Conservation (phyloP, 2,113 vertebrate species). For the Dromiciops gliroides region DNA sequence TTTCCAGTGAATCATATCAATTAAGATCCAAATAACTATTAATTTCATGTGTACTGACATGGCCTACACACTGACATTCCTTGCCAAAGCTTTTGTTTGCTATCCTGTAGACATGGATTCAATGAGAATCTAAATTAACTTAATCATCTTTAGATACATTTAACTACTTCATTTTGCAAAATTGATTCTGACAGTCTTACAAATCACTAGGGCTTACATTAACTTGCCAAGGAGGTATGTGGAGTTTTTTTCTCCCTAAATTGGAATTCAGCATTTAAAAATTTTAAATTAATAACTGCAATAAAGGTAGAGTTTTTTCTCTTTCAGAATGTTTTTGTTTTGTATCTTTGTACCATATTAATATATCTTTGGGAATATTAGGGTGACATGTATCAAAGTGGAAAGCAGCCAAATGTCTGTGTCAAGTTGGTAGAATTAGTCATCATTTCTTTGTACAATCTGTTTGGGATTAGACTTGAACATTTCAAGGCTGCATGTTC, state of each 20-base stretch:
- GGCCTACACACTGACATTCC: not conserved
- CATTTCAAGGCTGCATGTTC: not conserved
- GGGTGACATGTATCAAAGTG: not conserved
- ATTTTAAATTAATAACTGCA: constrained; percentile 30
- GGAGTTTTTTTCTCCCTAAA: not conserved
- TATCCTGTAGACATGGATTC: constrained; percentile 14
- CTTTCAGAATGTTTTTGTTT: not conserved
- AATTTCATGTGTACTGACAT: not conserved
- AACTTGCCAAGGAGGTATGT: not conserved
- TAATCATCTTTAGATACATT: constrained; percentile 12
- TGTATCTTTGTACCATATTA: not conserved
- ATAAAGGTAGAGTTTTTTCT: not conserved
- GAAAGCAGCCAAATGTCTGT: constrained; percentile 9
- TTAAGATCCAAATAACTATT: not conserved
- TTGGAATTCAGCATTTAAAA: not conserved
- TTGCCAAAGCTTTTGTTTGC: constrained; percentile 16
- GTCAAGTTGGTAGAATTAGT: not conserved
- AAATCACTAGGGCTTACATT: constrained; percentile 29
- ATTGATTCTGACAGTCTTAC: constrained; percentile 42
- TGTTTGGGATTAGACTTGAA: constrained; percentile 13
- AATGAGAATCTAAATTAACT: constrained; percentile 11
- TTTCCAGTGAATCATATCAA: not conserved
- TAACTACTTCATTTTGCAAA: constrained; percentile 38
- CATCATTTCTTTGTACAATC: not conserved
- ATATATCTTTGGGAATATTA: not conserved